A percentile compares a stretch with the other conserved stretches of the same genome.
Evolutionary conservation across 2,113 vertebrate genomes (phyloP).

Genomic region (Alligator sinensis): DNA sequence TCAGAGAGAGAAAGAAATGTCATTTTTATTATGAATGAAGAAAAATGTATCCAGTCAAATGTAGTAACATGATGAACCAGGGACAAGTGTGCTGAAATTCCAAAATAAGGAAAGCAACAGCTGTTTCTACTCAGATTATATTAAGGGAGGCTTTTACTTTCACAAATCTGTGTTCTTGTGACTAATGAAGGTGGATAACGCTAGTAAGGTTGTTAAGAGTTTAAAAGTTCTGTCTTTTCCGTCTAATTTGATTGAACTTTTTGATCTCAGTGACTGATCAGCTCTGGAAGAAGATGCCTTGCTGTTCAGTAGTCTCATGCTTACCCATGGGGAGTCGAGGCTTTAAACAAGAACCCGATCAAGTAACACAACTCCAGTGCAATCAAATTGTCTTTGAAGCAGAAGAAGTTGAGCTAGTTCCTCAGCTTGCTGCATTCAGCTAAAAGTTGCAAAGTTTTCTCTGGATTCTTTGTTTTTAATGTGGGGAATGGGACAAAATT

Average conservation of each 20-base stretch:
- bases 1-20: neutral
- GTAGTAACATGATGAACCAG: neutral
- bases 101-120: neutral
- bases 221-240: conserved; percentile 2
- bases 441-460: neutral
- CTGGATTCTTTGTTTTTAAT: neutral
- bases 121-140: neutral
- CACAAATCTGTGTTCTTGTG: neutral
- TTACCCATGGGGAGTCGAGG: conserved; percentile 28
- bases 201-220: neutral
- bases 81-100: neutral
- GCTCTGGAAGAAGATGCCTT: conserved; percentile 43
- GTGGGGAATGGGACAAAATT: neutral
- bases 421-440: conserved; percentile 6
- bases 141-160: neutral
- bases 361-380: conserved; percentile 18
- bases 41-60: neutral
- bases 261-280: conserved; percentile 31
- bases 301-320: conserved; percentile 59
- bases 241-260: conserved; percentile 4
- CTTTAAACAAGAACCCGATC: conserved; percentile 63
- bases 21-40: neutral
- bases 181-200: neutral
- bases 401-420: neutral
- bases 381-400: conserved; percentile 43